A percentile compares a stretch with the other conserved stretches of the same genome.
Conservation (phyloP, 2,888 invertebrate genomes). For the Oxytorus armatus region DNA sequence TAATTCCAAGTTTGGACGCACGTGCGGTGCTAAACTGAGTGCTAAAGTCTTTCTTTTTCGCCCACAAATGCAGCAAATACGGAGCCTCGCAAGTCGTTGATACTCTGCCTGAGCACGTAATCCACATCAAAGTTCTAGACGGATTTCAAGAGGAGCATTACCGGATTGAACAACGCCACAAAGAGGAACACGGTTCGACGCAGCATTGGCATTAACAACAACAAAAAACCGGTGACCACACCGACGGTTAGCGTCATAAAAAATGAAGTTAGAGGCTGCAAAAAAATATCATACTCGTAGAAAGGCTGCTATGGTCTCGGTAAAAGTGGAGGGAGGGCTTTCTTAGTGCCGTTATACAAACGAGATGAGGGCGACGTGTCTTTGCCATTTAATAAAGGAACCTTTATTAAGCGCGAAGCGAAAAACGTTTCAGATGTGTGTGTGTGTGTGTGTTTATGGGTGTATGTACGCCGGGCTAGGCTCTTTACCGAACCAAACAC, state of each 20-base stretch:
- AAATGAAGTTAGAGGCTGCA: constrained; percentile 34
- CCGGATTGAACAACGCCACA: constrained; percentile 26
- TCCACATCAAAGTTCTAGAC: constrained; percentile 17
- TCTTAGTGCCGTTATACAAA: constrained; percentile 42
- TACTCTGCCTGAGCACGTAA: constrained; percentile 35
- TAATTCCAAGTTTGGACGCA: too few relatives aligned
- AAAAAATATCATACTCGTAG: constrained; percentile 15
- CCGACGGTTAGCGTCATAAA: constrained; percentile 39
- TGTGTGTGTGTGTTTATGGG: constrained; percentile 1
- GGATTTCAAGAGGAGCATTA: neutral
- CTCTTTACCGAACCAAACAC: constrained; percentile 40
- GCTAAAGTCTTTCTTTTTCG: neutral
- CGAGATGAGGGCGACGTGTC: constrained; percentile 62
- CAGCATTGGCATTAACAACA: constrained; percentile 11
- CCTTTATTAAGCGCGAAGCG: constrained; percentile 76
- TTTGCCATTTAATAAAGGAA: constrained; percentile 76
- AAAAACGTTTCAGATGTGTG: constrained; percentile 22
- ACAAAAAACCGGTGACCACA: constrained; percentile 10
- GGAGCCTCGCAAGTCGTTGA: constrained; percentile 7
- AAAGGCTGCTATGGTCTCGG: neutral
- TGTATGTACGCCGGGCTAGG: neutral
- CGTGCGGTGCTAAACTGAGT: too few relatives aligned
- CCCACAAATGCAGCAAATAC: neutral
- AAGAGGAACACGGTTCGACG: constrained; percentile 6
- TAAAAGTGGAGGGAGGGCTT: constrained; percentile 10